Evolutionary conservation across 1,140 invertebrate species (phyloP), one percentile per base, ranked within the genome.

Genomic region (Cryptotermes secundus): DNA sequence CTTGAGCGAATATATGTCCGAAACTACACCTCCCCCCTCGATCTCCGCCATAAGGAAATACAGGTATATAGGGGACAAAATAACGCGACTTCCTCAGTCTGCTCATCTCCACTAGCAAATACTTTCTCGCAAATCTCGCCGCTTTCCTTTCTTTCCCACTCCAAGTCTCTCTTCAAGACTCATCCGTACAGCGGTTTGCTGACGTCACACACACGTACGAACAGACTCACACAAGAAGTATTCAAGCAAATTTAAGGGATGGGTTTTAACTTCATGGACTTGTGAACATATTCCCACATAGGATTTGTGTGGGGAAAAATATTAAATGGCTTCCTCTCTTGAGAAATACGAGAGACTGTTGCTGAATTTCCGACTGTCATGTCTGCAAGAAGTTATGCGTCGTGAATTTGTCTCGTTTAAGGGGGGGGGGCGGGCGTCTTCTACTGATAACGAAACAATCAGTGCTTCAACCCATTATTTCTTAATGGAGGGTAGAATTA

Each of bases 181-280:
- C 26, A 72, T 72, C 59, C 59, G 59, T 72, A 72, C 59, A 31
- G 3, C 7, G 59, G 26, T n/a, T 72, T 72, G 31, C 7, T 72
- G n/a, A n/a, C 59, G n/a, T 72, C 59, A 72, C 59, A 72, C 59
- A 59, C 53, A 19, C 12, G 26, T n/a, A n/a, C n/a, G n/a, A n/a
- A n/a, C n/a, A n/a, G n/a, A n/a, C n/a, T n/a, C 53, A 59, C 19
- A 72, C 26, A 72, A 72, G 59, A 31, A 16, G 59, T 26, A 16
- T 72, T 72, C 59, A 72, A 72, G 26, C 59, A 72, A 31, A 72
- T 72, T 72, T 72, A 72, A 72, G 59, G 59, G 59, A 72, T 31
- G 59, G 59, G 59, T 2, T 31, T 31, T 72, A n/a, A 26, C 59
- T 72, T 31, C 59, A 72, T 72, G 59, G 59, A n/a, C 59, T 31